These are phyloP conservation scores for Microctenopoma steveboyesi DNA, from an alignment of 2,797 vertebrate species.

Conservation along the genomic window DNA sequence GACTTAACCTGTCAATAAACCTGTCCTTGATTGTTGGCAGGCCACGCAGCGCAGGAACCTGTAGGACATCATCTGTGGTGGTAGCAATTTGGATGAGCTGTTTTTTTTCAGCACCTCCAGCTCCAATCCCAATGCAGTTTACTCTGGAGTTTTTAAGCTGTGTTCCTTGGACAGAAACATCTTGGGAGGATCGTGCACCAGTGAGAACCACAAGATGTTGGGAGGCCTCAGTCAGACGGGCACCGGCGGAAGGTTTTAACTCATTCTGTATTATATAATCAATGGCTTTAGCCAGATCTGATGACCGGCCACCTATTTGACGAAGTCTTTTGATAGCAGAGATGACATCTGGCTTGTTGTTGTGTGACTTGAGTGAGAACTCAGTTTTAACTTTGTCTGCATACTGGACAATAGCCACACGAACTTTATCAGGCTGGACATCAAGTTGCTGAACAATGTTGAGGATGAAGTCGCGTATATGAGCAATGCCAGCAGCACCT, in stretches of 20 bases:
- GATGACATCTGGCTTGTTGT: conserved; percentile 82
- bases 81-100: conserved; percentile 87
- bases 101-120: conserved; percentile 77
- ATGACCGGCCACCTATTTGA: conserved; percentile 86
- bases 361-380: conserved; percentile 88
- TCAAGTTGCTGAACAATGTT: conserved; percentile 88
- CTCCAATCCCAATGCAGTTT: conserved; percentile 87
- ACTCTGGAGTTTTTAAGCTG: conserved; percentile 81
- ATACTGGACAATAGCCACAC: conserved; percentile 91
- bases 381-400: conserved; percentile 85
- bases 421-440: conserved; percentile 87
- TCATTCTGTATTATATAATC: conserved; percentile 86
- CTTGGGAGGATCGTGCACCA: conserved; percentile 87
- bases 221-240: conserved; percentile 87
- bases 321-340: conserved; percentile 87
- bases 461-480: conserved; percentile 91
- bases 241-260: conserved; percentile 87
- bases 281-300: conserved; percentile 88
- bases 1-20: conserved; percentile 79
- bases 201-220: conserved; percentile 95
- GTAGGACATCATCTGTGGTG: conserved; percentile 78
- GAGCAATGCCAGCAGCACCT: conserved; percentile 78
- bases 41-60: conserved; percentile 83
- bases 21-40: conserved; percentile 78
- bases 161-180: conserved; percentile 81